These are phyloP conservation scores for Bubalus kerabau DNA, from an alignment of 2,113 vertebrate species.

Conservation along the genomic window DNA sequence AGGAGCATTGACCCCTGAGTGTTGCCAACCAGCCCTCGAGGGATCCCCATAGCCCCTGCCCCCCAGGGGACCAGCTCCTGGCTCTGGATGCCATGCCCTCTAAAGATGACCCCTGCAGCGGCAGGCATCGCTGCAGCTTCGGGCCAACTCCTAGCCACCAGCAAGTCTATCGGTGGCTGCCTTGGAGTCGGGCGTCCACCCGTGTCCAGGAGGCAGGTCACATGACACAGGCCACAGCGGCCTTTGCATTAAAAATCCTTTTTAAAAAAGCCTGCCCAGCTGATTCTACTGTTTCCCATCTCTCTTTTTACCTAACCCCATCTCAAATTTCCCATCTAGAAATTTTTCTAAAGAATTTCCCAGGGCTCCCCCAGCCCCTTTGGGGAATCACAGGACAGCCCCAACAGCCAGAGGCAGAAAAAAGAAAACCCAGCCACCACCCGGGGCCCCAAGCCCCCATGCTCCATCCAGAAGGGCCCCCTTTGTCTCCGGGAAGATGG, in stretches of 20 bases:
- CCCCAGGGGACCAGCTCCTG: neutral
- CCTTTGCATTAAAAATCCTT: neutral
- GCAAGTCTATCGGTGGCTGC: neutral
- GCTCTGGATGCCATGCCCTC: accelerated
- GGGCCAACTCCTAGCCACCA: neutral
- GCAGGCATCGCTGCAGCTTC: neutral
- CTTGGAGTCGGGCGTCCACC: neutral
- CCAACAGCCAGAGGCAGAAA: neutral
- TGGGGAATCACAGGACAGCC: neutral
- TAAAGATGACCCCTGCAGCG: accelerated
- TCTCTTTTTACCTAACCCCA: neutral
- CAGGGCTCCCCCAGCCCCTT: neutral
- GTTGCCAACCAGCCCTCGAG: accelerated
- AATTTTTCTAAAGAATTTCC: neutral
- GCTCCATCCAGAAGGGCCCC: constrained; percentile 13
- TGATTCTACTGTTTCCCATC: neutral
- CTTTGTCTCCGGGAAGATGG: constrained; percentile 29
- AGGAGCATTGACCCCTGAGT: neutral
- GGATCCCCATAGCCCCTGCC: accelerated
- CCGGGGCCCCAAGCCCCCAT: neutral
- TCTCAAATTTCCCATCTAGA: neutral
- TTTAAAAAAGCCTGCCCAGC: neutral
- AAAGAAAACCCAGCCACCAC: neutral
- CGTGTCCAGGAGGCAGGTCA: too few relatives aligned
- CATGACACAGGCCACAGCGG: accelerated